phyloP scores from a whole-genome alignment of 2,113 vertebrate genomes.

The Smithornis capensis region DNA sequence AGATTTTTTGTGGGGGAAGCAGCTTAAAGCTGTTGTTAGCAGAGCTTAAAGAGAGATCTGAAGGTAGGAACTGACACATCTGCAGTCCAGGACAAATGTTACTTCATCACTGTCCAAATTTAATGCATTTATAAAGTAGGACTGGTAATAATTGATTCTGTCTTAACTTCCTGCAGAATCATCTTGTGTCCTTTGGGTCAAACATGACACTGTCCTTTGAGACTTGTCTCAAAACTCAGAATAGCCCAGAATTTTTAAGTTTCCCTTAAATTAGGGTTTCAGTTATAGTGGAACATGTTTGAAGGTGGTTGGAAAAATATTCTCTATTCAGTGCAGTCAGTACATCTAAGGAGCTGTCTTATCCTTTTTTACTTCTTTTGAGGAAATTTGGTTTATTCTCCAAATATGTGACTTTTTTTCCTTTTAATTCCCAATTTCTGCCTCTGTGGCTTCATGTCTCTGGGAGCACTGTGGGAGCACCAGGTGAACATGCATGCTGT shows the following conservation, averaged over 20 bases:
- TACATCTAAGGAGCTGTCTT: neutral
- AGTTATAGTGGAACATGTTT: neutral
- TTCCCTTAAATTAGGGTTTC: neutral
- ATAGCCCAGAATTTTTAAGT: neutral
- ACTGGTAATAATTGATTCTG: neutral
- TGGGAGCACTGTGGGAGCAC: neutral
- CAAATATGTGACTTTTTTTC: neutral
- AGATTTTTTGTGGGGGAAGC: accelerated
- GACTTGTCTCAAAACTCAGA: neutral
- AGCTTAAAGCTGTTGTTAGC: neutral
- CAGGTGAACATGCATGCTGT: neutral
- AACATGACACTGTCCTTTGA: neutral
- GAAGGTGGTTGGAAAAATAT: neutral
- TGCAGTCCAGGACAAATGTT: neutral
- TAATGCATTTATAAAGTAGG: neutral
- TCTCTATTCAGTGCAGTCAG: neutral
- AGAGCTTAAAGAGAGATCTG: neutral
- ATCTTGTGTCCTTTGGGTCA: neutral
- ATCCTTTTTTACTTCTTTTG: neutral
- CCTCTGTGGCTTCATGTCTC: neutral
- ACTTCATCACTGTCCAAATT: neutral
- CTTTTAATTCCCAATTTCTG: neutral
- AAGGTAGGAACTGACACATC: neutral
- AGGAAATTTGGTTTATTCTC: neutral
- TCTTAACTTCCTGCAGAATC: neutral